Percentiles rank a stretch among this genome's conserved stretches.
phyloP scores from a whole-genome alignment of 2,113 vertebrate genomes.

The Pristiophorus japonicus region DNA sequence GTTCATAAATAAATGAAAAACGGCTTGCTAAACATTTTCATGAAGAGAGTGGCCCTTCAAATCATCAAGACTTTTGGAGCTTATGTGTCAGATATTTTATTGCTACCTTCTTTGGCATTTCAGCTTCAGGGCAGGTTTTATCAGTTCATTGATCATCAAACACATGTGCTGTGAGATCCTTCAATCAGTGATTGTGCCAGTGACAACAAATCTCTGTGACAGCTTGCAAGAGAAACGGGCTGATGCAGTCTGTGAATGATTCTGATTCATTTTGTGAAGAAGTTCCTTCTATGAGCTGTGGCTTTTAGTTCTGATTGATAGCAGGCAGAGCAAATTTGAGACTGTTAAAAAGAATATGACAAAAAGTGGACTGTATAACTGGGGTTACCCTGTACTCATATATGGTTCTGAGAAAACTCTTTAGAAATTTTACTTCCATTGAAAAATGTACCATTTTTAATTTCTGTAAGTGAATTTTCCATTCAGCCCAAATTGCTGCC shows the following conservation, averaged over 20 bases:
- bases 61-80: not conserved
- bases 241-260: not conserved
- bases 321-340: no score
- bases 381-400: no score
- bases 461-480: no score
- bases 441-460: no score
- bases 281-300: not conserved
- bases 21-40: not conserved
- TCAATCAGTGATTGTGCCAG: no score
- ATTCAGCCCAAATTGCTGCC: no score
- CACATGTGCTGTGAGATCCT: not conserved
- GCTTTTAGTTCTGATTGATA: not conserved
- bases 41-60: not conserved
- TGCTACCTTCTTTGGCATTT: not conserved
- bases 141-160: not conserved
- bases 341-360: no score
- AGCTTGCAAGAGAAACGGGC: not conserved
- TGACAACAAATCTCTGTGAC: not conserved
- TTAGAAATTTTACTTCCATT: no score
- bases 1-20: no score
- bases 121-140: not conserved
- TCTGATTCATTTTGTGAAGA: not conserved
- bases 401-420: no score
- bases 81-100: not conserved
- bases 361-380: no score